These are phyloP conservation scores for Clivina fossor DNA, from an alignment of 2,888 invertebrate genomes.

Conservation along the genomic window DNA sequence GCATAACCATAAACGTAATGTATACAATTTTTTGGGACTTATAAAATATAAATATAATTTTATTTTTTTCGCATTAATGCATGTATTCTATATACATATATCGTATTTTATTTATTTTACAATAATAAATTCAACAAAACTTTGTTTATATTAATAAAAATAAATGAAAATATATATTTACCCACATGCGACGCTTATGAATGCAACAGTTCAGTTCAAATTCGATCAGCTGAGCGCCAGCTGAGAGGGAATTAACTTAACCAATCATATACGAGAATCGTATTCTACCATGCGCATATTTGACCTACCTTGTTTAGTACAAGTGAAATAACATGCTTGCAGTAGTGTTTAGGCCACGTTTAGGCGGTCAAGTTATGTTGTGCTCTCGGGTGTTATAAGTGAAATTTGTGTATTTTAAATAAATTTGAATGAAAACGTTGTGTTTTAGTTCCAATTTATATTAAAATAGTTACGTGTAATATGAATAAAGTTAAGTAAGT, in stretches of 20 bases:
- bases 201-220: background rate
- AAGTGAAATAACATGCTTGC: background rate
- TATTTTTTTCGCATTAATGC: too few relatives aligned
- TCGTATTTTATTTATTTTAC: too few relatives aligned
- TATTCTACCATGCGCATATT: background rate
- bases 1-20: too few relatives aligned
- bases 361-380: background rate
- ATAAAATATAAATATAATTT: too few relatives aligned
- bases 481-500: too few relatives aligned
- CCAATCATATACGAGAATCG: slow-evolving; percentile 2
- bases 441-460: slow-evolving; percentile 3
- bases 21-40: too few relatives aligned
- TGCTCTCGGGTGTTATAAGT: background rate
- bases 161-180: too few relatives aligned
- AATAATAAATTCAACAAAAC: too few relatives aligned
- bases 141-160: too few relatives aligned
- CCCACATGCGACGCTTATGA: background rate
- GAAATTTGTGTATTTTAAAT: background rate
- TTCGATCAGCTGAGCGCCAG: slow-evolving; percentile 20
- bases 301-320: background rate
- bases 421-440: slow-evolving; percentile 12
- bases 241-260: slow-evolving; percentile 4
- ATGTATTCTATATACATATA: too few relatives aligned
- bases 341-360: slow-evolving; percentile 1
- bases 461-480: too few relatives aligned